phyloP scores from a whole-genome alignment of 2,797 vertebrate species.

The Ctenosaura bakeri region DNA sequence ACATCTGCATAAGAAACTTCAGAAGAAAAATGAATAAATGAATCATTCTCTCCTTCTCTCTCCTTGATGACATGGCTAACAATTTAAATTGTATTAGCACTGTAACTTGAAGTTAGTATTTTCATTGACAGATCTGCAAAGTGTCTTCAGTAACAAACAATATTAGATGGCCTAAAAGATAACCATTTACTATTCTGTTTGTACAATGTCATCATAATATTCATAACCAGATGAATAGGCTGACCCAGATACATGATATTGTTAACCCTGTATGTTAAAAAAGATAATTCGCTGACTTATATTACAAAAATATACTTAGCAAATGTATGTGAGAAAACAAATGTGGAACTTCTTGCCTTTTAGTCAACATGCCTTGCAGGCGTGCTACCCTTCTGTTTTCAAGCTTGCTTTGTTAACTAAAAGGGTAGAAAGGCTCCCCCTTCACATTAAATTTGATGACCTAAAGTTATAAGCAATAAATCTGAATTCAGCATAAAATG shows the following conservation, averaged over 20 bases:
- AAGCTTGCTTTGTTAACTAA: background rate
- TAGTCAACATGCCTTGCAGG: background rate
- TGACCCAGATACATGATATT: background rate
- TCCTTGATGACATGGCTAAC: background rate
- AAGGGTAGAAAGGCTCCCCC: background rate
- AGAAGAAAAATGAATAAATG: background rate
- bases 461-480: constrained; percentile 1
- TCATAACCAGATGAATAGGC: background rate
- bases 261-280: background rate
- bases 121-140: background rate
- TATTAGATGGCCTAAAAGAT: background rate
- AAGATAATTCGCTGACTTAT: background rate
- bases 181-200: background rate
- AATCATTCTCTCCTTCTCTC: background rate
- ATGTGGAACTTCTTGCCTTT: background rate
- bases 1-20: background rate
- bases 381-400: background rate
- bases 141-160: background rate
- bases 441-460: constrained; percentile 2
- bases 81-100: background rate
- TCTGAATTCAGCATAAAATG: constrained; percentile 13
- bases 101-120: background rate
- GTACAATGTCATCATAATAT: background rate
- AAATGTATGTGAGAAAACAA: background rate
- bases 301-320: background rate